Base-by-base conservation (phyloP, 2,888 invertebrate genomes). In the Antitype chi region DNA sequence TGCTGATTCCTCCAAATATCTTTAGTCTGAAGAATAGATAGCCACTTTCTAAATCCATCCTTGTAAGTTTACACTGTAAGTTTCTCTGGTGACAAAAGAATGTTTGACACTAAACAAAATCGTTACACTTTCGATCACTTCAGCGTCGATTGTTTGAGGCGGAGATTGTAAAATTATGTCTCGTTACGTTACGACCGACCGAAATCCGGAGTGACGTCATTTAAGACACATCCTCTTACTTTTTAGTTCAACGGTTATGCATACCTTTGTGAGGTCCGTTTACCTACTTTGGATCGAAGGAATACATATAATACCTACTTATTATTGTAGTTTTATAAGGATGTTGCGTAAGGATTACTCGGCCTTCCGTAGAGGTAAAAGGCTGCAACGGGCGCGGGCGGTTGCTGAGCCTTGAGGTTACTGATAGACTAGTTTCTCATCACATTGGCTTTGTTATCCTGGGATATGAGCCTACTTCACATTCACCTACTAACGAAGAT, bases 141-240 rank as follows among this genome's bases (percentile, higher is more conserved):
- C 64, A 68, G n/a, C 60, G 82, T 73, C 73, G 66, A 74, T 81
- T 80, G 73, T 80, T 66, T 68, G 62, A 90, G 83, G 89, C 89
- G 91, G 92, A 91, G 91, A 90, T 91, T 91, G 93, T 90, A 85
- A 89, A 90, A 90, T 89, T 85, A 85, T 87, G 83, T 88, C 89
- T 89, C 82, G 88, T 91, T 91, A 88, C 89, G 89, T 90, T 88
- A 86, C 77, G 84, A 81, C 25, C 85, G 88, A 75, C 85, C 89
- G 81, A 92, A 93, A 93, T 94, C 93, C 93, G 94, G 92, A 84
- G 81, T 94, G 94, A 93, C 91, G 91, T 94, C 93, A 93, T 69
- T 71, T 70, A 80, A 84, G 84, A 78, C 82, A 89, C 89, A 90
- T 93, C 91, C 91, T 92, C 87, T 92, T 92, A 92, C 93, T 93